phyloP scores from a whole-genome alignment of 1,140 invertebrate species.

The Ceratina australensis region DNA sequence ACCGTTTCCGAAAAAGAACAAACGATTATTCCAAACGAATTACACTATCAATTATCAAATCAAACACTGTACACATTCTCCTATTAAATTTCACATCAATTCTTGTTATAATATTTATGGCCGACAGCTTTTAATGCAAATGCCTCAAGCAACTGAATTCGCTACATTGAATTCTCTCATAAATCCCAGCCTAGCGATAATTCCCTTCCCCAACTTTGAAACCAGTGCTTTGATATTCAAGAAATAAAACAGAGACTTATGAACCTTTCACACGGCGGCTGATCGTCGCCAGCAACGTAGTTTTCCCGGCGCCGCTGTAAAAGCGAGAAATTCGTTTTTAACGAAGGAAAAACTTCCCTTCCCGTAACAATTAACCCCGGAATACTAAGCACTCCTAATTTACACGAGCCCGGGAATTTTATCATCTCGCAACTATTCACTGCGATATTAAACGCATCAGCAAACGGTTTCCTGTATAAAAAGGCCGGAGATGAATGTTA shows the following conservation, averaged over 20 bases:
- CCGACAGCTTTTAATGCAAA: too few species aligned
- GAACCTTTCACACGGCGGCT: slow-evolving; percentile 83
- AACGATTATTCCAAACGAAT: neutral
- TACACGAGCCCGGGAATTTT: neutral
- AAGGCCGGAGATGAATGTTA: neutral
- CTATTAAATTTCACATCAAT: too few species aligned
- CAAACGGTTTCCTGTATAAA: neutral
- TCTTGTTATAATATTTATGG: too few species aligned
- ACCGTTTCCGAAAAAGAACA: neutral
- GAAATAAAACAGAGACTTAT: neutral
- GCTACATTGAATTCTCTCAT: too few species aligned
- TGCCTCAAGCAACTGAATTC: too few species aligned
- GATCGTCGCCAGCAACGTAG: slow-evolving; percentile 84
- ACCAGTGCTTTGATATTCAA: neutral
- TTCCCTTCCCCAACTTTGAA: neutral
- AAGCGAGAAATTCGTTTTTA: slow-evolving; percentile 29
- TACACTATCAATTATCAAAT: neutral
- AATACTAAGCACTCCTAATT: slow-evolving; percentile 25
- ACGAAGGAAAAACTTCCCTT: neutral
- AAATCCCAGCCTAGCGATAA: too few species aligned
- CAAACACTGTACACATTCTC: too few species aligned
- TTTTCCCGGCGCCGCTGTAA: slow-evolving; percentile 86
- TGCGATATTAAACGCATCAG: slow-evolving; percentile 33
- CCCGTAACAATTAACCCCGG: slow-evolving; percentile 36
- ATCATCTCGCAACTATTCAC: neutral